phyloP scores from a whole-genome alignment of 2,113 vertebrate genomes.

The Brachyhypopomus gauderio region DNA sequence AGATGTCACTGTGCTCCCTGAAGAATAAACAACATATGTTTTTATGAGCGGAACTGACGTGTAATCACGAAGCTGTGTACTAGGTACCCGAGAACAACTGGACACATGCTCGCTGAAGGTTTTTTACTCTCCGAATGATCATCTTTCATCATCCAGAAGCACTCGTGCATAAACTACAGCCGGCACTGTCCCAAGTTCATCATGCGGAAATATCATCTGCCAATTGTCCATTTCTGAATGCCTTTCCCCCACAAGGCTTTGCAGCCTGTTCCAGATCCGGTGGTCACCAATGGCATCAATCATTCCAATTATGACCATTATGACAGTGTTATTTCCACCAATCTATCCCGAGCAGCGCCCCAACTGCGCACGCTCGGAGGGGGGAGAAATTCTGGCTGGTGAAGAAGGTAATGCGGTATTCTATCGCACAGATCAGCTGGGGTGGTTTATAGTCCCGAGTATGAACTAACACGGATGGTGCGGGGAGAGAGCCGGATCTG shows the following conservation, averaged over 20 bases:
- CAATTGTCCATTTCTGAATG: conserved; percentile 19
- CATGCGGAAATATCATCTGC: conserved; percentile 14
- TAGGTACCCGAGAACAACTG: not conserved
- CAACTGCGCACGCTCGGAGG: conserved; percentile 3
- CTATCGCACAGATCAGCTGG: conserved; percentile 50
- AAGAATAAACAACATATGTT: too few species aligned
- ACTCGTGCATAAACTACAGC: conserved; percentile 34
- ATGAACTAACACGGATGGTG: conserved; percentile 33
- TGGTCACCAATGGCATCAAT: conserved; percentile 46
- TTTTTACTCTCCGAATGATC: not conserved
- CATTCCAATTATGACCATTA: conserved; percentile 54
- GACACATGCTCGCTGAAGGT: not conserved
- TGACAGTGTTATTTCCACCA: conserved; percentile 44
- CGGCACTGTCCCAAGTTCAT: conserved; percentile 23
- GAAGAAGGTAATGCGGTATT: conserved; percentile 47
- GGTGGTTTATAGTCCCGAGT: conserved; percentile 41
- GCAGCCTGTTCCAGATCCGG: conserved; percentile 4
- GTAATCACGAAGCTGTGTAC: too few species aligned
- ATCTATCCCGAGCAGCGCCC: conserved; percentile 25
- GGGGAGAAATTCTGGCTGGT: conserved; percentile 27
- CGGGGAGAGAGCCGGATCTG: not conserved
- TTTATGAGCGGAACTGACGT: too few species aligned
- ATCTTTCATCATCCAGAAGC: not conserved
- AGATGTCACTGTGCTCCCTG: too few species aligned
- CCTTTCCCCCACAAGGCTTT: conserved; percentile 38